Conservation (phyloP, 2,888 invertebrate species). For the Dicycla oo region DNA sequence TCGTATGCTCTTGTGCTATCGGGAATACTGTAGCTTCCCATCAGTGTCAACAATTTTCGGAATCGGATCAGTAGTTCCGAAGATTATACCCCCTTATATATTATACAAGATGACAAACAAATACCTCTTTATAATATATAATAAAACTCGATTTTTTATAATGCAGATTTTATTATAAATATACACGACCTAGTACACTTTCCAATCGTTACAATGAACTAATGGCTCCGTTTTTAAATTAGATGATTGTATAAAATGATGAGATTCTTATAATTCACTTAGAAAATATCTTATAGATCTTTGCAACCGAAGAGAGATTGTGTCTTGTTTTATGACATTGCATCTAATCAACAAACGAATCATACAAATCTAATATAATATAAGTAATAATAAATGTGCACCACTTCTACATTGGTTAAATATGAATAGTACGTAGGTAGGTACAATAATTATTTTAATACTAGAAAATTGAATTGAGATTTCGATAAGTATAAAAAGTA, state of each 20-base stretch:
- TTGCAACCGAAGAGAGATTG: slow-evolving; percentile 45
- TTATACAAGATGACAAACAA: no score
- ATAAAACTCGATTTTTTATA: slow-evolving; percentile 70
- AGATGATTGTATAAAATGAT: no score
- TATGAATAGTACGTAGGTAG: slow-evolving; percentile 66
- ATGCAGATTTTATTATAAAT: slow-evolving; percentile 83
- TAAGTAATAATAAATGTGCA: slow-evolving; percentile 70
- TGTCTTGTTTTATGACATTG: slow-evolving; percentile 45
- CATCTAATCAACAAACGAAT: slow-evolving; percentile 61
- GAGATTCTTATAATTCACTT: slow-evolving; percentile 43
- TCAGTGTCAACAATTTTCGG: no score
- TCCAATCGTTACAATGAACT: slow-evolving; percentile 71
- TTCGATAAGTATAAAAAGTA: slow-evolving; percentile 68
- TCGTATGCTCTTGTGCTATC: no score
- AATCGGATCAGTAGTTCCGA: no score
- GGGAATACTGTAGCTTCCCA: no score
- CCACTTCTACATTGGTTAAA: slow-evolving; percentile 74
- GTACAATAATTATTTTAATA: slow-evolving; percentile 58
- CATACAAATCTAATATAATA: slow-evolving; percentile 51
- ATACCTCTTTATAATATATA: no score
- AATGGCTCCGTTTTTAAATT: slow-evolving; percentile 58
- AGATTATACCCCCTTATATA: no score
- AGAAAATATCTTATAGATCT: slow-evolving; percentile 26
- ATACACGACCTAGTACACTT: slow-evolving; percentile 78
- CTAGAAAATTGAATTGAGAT: slow-evolving; percentile 61